phyloP scores from a whole-genome alignment of 2,797 vertebrate genomes.

The Gouania willdenowi region DNA sequence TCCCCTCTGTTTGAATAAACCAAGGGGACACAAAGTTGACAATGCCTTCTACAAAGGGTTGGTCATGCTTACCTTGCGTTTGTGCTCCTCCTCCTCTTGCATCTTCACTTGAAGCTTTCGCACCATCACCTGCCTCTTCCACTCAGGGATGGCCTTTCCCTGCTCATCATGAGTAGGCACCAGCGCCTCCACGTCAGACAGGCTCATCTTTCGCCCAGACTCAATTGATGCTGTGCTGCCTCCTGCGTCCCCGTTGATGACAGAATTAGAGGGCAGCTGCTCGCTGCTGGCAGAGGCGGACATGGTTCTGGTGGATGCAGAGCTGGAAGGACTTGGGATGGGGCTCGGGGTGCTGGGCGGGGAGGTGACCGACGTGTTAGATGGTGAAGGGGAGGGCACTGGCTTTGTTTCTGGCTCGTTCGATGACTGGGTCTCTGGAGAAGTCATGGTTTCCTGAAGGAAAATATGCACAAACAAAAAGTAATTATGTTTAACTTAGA shows the following conservation, averaged over 20 bases:
- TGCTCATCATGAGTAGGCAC: conserved; percentile 91
- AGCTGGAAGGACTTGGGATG: conserved; percentile 50
- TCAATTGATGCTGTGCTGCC: conserved; percentile 21
- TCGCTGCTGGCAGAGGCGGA: conserved; percentile 67
- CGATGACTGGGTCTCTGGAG: conserved; percentile 51
- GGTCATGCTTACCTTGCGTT: conserved; percentile 82
- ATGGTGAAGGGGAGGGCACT: conserved; percentile 36
- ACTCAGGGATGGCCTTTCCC: conserved; percentile 87
- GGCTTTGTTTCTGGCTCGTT: conserved; percentile 51
- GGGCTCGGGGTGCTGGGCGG: conserved; percentile 49
- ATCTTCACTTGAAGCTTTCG: conserved; percentile 93
- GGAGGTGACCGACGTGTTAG: conserved; percentile 34
- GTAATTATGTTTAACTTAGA: too few species aligned
- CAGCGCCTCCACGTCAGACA: conserved; percentile 81
- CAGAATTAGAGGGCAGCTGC: conserved; percentile 52
- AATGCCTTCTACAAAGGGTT: not conserved
- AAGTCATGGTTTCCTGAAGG: conserved; percentile 47
- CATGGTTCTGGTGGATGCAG: conserved; percentile 51
- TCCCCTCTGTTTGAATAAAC: conserved; percentile 31
- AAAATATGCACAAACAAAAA: too few species aligned
- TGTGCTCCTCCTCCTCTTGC: conserved; percentile 93
- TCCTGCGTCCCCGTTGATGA: conserved; percentile 80
- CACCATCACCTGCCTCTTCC: conserved; percentile 95
- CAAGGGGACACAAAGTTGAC: conserved; percentile 34
- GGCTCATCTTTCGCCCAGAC: conserved; percentile 61